Conservation (phyloP, 2,888 invertebrate genomes). For the Autographa pulchrina region DNA sequence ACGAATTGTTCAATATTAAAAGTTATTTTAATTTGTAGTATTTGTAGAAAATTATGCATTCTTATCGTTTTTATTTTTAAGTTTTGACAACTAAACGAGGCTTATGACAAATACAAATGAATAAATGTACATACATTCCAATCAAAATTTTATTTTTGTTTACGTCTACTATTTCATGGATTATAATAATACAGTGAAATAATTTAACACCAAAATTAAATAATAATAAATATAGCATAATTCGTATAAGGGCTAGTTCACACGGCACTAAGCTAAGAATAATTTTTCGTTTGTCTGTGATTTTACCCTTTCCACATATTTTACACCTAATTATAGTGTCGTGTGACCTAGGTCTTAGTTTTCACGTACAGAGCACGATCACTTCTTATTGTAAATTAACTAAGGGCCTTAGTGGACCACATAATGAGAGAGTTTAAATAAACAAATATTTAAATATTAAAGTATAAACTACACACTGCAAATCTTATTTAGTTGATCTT, state of each 20-base stretch:
- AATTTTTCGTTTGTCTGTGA: neutral
- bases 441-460: neutral
- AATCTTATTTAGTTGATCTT: neutral
- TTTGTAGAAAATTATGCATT: neutral
- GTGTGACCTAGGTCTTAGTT: conserved; percentile 26
- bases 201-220: conserved; percentile 33
- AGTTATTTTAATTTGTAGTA: neutral
- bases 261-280: conserved; percentile 3
- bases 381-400: conserved; percentile 36
- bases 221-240: conserved; percentile 17
- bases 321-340: conserved; percentile 2
- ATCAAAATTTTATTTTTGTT: conserved; percentile 36
- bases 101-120: conserved; percentile 52
- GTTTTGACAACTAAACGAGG: conserved; percentile 39
- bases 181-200: conserved; percentile 29
- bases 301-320: neutral
- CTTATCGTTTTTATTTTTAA: conserved; percentile 11
- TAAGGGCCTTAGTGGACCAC: conserved; percentile 41
- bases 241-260: conserved; percentile 28
- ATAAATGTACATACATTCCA: conserved; percentile 56
- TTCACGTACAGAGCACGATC: conserved; percentile 32
- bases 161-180: conserved; percentile 19
- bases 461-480: neutral
- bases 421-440: conserved; percentile 18
- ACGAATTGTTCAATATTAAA: neutral